A percentile compares a stretch with the other conserved stretches of the same genome.
phyloP scores from a whole-genome alignment of 2,113 vertebrate species.

The Notothenia coriiceps region DNA sequence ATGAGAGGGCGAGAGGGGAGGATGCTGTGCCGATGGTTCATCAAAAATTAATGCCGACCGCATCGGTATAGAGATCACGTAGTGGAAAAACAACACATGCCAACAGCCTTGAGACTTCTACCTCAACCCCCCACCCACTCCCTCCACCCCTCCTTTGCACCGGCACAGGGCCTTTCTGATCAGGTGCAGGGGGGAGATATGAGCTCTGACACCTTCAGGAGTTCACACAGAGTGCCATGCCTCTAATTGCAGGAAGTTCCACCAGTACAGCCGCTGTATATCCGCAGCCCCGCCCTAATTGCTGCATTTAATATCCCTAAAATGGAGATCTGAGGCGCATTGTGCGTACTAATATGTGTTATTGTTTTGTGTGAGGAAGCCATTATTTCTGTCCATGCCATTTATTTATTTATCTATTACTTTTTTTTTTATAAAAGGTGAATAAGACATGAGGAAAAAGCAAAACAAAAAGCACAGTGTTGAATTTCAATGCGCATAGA shows the following conservation, averaged over 20 bases:
- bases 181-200: constrained; percentile 84
- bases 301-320: constrained; percentile 82
- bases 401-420: constrained; percentile 57
- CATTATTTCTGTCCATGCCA: constrained; percentile 52
- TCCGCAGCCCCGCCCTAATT: constrained; percentile 77
- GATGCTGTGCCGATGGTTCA: constrained; percentile 80
- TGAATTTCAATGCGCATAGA: constrained; percentile 41
- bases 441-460: constrained; percentile 51
- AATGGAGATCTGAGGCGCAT: constrained; percentile 77
- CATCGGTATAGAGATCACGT: constrained; percentile 88
- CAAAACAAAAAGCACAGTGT: constrained; percentile 28
- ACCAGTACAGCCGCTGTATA: constrained; percentile 64
- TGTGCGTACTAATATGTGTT: constrained; percentile 65
- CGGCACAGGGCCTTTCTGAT: constrained; percentile 83
- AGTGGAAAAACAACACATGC: constrained; percentile 84
- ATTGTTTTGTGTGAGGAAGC: constrained; percentile 52
- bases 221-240: constrained; percentile 85
- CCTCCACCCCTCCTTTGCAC: constrained; percentile 63
- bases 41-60: constrained; percentile 85
- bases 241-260: constrained; percentile 84
- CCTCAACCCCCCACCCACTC: constrained; percentile 49
- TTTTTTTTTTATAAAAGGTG: constrained; percentile 30
- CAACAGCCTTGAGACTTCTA: constrained; percentile 83
- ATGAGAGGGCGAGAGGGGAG: constrained; percentile 80
- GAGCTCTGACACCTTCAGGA: constrained; percentile 84